These are phyloP conservation scores for Habrosyne pyritoides DNA, from an alignment of 2,888 invertebrate species.

Conservation along the genomic window DNA sequence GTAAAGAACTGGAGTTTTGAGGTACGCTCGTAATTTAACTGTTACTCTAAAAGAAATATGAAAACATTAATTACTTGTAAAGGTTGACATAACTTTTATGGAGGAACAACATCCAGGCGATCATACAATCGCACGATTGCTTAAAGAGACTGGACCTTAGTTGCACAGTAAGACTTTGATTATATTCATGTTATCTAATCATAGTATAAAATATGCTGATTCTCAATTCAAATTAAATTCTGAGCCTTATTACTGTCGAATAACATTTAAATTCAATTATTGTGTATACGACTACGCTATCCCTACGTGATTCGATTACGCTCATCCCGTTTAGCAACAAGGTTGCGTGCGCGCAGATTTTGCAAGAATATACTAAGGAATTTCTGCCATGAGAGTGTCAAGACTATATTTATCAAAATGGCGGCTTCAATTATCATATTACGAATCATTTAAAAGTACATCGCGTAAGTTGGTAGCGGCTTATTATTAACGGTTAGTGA, in stretches of 20 bases:
- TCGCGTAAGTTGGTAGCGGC: background rate
- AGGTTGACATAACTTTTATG: conserved; percentile 4
- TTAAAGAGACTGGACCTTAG: background rate
- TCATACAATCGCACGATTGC: no score
- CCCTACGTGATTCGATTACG: background rate
- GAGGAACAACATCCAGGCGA: background rate
- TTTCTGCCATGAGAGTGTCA: conserved; percentile 6
- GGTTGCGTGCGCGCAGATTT: background rate
- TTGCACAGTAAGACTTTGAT: background rate
- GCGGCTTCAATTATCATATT: conserved; percentile 2
- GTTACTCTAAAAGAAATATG: conserved; percentile 1
- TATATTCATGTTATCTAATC: background rate
- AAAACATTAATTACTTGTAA: conserved; percentile 1
- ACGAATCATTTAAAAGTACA: background rate
- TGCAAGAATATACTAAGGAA: background rate
- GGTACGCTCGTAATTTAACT: conserved; percentile 3
- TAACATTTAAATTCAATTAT: background rate
- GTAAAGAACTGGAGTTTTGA: background rate
- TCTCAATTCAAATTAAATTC: background rate
- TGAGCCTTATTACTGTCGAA: background rate
- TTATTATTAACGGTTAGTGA: background rate
- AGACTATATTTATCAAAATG: conserved; percentile 6
- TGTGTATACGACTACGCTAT: background rate
- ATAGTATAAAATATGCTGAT: background rate
- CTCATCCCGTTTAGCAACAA: background rate